phyloP scores from a whole-genome alignment of 1,140 invertebrate species.

The Melipona quadrifasciata region DNA sequence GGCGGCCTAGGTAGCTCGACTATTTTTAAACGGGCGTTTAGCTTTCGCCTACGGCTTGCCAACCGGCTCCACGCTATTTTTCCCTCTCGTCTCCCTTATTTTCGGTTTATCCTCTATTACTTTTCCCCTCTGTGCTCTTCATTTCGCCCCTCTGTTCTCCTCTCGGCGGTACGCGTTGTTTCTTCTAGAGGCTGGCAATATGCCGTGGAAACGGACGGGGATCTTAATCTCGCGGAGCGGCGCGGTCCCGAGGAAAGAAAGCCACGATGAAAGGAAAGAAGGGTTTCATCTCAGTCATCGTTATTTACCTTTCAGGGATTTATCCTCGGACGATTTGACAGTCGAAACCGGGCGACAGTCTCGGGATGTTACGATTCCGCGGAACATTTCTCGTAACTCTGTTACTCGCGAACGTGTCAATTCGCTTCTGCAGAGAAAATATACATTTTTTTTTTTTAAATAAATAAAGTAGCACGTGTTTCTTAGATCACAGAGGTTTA shows the following conservation, averaged over 20 bases:
- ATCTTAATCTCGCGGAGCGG: conserved; percentile 54
- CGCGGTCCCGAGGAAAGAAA: conserved; percentile 49
- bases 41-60: conserved; percentile 10
- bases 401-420: too few species aligned
- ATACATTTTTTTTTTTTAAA: neutral
- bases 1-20: conserved; percentile 11
- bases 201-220: conserved; percentile 46
- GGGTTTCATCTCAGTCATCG: conserved; percentile 42
- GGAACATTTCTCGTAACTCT: neutral
- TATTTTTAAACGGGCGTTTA: conserved; percentile 38
- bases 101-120: conserved; percentile 17
- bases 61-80: conserved; percentile 13
- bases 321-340: conserved; percentile 42
- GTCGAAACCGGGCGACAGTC: neutral
- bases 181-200: conserved; percentile 38
- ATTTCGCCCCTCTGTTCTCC: neutral
- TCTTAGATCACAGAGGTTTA: too few species aligned
- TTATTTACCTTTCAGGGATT: conserved; percentile 58
- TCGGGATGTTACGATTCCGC: neutral
- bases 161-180: conserved; percentile 4
- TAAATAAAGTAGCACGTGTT: too few species aligned
- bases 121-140: neutral
- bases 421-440: neutral
- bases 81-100: conserved; percentile 17
- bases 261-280: conserved; percentile 35